Conservation (phyloP, 2,113 vertebrate genomes). For the Eretmochelys imbricata region DNA sequence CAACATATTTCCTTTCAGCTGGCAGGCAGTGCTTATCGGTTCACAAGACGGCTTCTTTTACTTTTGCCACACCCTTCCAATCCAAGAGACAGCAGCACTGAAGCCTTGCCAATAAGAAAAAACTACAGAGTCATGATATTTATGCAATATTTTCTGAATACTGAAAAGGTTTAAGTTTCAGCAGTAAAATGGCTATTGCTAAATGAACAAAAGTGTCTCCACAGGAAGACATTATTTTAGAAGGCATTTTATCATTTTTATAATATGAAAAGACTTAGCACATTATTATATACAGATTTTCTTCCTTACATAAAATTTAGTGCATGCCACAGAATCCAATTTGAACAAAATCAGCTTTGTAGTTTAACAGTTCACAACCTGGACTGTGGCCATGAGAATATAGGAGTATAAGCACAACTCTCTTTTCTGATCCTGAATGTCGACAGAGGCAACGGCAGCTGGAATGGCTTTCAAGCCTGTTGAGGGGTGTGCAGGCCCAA, state of each 20-base stretch:
- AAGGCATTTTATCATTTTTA: neutral
- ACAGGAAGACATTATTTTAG: neutral
- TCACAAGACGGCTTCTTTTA: constrained; percentile 3
- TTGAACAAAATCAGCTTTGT: neutral
- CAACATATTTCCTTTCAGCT: constrained; percentile 20
- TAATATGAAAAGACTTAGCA: neutral
- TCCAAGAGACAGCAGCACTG: neutral
- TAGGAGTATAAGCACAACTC: neutral
- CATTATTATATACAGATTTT: neutral
- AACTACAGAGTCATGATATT: neutral
- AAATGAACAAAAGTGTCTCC: neutral
- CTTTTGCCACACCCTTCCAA: constrained; percentile 58
- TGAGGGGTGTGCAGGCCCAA: no score
- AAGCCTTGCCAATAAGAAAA: neutral
- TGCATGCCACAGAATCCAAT: neutral
- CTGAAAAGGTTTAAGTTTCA: neutral
- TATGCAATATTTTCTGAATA: neutral
- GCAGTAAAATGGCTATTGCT: constrained; percentile 3
- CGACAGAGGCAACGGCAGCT: neutral
- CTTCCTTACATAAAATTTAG: constrained; percentile 2
- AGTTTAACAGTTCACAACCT: neutral
- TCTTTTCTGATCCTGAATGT: neutral
- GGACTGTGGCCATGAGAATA: neutral
- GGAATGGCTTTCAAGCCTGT: no score
- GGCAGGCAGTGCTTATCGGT: constrained; percentile 54